Evolutionary conservation across 2,797 vertebrate genomes (phyloP).

Genomic region (Morelia viridis): DNA sequence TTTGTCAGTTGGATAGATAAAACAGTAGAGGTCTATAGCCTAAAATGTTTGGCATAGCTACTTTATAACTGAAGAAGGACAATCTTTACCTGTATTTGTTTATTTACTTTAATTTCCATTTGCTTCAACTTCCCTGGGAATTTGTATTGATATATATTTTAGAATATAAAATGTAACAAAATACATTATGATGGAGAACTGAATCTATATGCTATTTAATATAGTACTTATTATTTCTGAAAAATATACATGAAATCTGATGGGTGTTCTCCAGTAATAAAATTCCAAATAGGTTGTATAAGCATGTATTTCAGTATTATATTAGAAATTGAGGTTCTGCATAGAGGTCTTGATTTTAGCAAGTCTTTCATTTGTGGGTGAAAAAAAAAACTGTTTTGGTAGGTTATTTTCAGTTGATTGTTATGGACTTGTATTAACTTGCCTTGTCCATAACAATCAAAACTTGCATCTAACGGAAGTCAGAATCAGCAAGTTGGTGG

Average conservation of each 20-base stretch:
- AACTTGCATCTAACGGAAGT: neutral
- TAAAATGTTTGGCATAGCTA: neutral
- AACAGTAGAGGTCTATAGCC: neutral
- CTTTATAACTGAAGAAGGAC: neutral
- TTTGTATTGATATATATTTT: neutral
- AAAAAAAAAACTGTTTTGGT: neutral
- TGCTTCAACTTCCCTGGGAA: neutral
- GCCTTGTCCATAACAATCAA: neutral
- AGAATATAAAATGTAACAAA: neutral
- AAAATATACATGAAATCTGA: neutral
- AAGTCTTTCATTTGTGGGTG: neutral
- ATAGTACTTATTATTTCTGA: neutral
- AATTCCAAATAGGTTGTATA: neutral
- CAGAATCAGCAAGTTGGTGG: neutral
- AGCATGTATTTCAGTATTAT: neutral
- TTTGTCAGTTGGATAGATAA: neutral
- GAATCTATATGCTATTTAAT: neutral
- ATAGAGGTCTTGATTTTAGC: neutral
- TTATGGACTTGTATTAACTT: neutral
- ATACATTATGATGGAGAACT: neutral
- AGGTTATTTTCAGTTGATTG: neutral
- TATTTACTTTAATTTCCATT: neutral
- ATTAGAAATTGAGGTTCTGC: neutral
- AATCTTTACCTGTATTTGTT: neutral
- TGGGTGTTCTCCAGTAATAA: neutral